Conservation (phyloP, 1,140 invertebrate species). For the Sycobia sp. region DNA sequence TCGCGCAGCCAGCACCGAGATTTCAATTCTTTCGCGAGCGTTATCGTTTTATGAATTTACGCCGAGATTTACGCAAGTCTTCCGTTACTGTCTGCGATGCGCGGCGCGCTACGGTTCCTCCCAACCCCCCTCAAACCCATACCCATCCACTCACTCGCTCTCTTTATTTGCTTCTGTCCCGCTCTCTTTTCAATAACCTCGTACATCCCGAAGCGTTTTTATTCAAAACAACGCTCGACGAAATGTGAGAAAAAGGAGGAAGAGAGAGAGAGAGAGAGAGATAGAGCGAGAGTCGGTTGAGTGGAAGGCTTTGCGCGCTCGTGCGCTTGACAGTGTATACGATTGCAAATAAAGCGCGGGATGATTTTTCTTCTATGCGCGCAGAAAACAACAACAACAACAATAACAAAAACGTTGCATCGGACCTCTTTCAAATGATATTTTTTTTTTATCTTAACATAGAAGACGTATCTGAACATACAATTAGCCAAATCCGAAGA, state of each 20-base stretch:
- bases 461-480: too few relatives aligned
- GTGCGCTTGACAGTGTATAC: background rate
- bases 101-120: background rate
- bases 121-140: too few relatives aligned
- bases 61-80: conserved; percentile 20
- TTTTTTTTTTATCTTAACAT: too few relatives aligned
- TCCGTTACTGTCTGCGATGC: conserved; percentile 18
- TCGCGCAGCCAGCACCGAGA: conserved; percentile 3
- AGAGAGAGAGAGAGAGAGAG: background rate
- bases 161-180: background rate
- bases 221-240: conserved; percentile 1
- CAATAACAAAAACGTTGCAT: too few relatives aligned
- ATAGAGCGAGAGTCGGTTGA: too few relatives aligned
- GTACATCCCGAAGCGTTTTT: conserved; percentile 1
- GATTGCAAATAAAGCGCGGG: too few relatives aligned
- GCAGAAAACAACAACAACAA: too few relatives aligned
- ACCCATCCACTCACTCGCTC: too few relatives aligned
- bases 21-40: conserved; percentile 20
- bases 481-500: too few relatives aligned
- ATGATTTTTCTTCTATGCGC: too few relatives aligned
- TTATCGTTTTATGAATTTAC: conserved; percentile 28
- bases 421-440: too few relatives aligned
- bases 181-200: conserved; percentile 19
- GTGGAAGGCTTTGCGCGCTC: too few relatives aligned
- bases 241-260: background rate